phyloP scores from a whole-genome alignment of 2,113 vertebrate genomes.

The Aplodontia rufa region DNA sequence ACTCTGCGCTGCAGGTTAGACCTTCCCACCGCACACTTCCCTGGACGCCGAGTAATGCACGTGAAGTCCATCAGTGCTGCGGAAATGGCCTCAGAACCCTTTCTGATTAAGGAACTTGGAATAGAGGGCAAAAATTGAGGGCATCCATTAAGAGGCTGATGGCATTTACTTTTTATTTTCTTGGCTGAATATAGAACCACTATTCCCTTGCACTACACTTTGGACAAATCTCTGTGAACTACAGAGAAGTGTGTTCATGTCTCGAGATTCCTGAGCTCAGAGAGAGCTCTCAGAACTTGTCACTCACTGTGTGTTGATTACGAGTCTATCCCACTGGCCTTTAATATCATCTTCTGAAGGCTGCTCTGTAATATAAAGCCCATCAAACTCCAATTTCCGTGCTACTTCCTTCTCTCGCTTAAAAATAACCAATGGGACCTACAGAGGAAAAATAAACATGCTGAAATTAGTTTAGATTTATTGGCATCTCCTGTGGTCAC shows the following conservation, averaged over 20 bases:
- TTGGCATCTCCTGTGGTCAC: neutral
- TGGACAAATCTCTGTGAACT: neutral
- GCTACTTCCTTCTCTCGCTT: slow-evolving; percentile 98
- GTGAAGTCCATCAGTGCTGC: neutral
- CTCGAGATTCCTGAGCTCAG: neutral
- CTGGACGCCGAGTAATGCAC: neutral
- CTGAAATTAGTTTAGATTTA: slow-evolving; percentile 55
- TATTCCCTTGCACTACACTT: slow-evolving; percentile 26
- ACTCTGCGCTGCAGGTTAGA: rapidly evolving
- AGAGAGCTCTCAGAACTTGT: neutral
- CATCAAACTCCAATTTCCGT: slow-evolving; percentile 97
- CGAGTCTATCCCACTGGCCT: slow-evolving; percentile 97
- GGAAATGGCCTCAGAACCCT: neutral
- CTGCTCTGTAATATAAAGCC: slow-evolving; percentile 97
- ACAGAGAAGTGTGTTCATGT: slow-evolving; percentile 44
- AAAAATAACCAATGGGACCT: slow-evolving; percentile 98
- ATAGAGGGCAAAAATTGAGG: neutral
- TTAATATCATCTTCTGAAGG: slow-evolving; percentile 98
- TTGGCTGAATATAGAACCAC: slow-evolving; percentile 11
- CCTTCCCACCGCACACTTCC: neutral
- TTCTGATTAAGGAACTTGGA: slow-evolving; percentile 31
- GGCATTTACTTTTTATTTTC: neutral
- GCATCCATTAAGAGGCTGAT: neutral
- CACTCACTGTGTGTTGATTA: slow-evolving; percentile 98
- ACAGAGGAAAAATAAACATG: slow-evolving; percentile 39